These are phyloP conservation scores for Euthynnus affinis DNA, from an alignment of 2,797 vertebrate genomes.

Conservation along the genomic window DNA sequence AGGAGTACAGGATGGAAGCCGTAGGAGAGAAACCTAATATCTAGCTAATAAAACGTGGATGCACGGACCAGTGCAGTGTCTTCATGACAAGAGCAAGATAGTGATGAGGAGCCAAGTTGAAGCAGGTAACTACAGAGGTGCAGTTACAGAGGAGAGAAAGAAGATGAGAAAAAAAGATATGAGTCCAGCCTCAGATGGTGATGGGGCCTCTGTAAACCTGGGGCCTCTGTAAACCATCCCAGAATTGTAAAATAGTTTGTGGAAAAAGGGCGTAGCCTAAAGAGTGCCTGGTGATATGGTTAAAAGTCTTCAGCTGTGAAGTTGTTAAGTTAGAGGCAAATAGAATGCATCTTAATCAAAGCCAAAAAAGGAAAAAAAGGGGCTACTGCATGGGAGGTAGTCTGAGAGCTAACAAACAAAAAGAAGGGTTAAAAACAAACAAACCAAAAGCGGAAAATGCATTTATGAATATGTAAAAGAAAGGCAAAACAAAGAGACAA, in stretches of 20 bases:
- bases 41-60: background rate
- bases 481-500: background rate
- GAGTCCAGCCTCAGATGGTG: slow-evolving; percentile 31
- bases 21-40: background rate
- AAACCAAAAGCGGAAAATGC: background rate
- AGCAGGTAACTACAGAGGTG: background rate
- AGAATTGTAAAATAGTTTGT: slow-evolving; percentile 41
- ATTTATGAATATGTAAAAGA: slow-evolving; percentile 5
- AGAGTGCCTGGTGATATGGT: slow-evolving; percentile 10
- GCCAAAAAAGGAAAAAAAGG: background rate
- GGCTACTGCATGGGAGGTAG: background rate
- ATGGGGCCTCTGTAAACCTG: slow-evolving; percentile 29
- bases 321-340: slow-evolving; percentile 28
- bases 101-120: background rate
- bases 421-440: background rate
- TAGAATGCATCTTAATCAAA: slow-evolving; percentile 27
- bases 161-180: background rate
- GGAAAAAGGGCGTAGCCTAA: slow-evolving; percentile 49
- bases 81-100: background rate
- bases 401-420: background rate
- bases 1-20: background rate
- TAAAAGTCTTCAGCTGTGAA: slow-evolving; percentile 15
- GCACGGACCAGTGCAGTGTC: background rate
- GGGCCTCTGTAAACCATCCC: slow-evolving; percentile 35
- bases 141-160: slow-evolving; percentile 1